Evolutionary conservation across 2,888 invertebrate species (phyloP), one percentile per base, ranked within the genome.

Genomic region (Leucophenga maculata): DNA sequence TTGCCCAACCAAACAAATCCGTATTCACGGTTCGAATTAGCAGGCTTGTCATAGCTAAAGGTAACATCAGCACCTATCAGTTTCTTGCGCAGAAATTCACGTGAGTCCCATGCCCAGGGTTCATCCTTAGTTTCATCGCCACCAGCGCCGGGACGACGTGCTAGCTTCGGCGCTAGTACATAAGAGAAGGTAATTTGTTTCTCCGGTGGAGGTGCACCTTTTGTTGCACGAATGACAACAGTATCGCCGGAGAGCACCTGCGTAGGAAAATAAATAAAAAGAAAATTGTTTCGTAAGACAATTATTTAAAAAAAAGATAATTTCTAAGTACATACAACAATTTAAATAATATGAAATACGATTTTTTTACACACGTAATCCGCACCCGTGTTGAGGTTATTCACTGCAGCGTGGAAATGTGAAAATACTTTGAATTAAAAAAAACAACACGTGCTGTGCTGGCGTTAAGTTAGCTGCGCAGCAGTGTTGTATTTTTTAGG

Each of bases 191-290:
- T 94, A 67, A 99, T 92, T 77, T 95, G 94, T 89, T 95, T 94
- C 89, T 99, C 99, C 73, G 95, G 95, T 54, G 98, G 98, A 48
- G 96, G 96, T 18, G 97, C 96, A 69, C 92, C 92, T 85, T 93
- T 92, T 0, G 94, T 94, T 74, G 93, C 97, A 85, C 97, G 92
- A 80, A 99, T 95, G 64, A 98, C 93, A 71, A 99, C 92, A 70
- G 98, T 95, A 90, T 99, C 99, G 70, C 99, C 99, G 72, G 99
- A 98, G 74, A 97, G 91, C 74, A 99, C 94, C 98, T 99, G 77
- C 4, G 26, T 26, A 39, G 8, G 32, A 8, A 39, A 39, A 6
- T 39, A 39, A 39, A 11, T 11, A 39, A 39, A 39, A 26, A 6
- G 11, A 39, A 39, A 39, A 6, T 39, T 11, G 1, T 39, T 39